Conservation (phyloP, 2,113 vertebrate species). For the Engystomops pustulosus region DNA sequence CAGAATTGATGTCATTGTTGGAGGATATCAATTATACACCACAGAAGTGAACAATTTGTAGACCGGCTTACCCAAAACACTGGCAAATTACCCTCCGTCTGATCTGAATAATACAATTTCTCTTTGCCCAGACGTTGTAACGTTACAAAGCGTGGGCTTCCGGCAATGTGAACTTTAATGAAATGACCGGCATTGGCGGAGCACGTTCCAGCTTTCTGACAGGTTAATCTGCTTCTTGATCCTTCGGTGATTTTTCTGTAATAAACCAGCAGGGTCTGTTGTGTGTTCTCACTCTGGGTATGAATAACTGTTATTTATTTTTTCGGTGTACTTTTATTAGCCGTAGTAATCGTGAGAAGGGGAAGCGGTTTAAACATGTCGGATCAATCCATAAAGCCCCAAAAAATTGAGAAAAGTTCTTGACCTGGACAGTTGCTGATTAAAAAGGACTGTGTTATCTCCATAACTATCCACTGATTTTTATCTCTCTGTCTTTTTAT, state of each 20-base stretch:
- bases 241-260: not conserved
- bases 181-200: not conserved
- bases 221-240: conserved; percentile 32
- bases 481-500: not conserved
- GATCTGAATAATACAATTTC: conserved; percentile 34
- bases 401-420: not conserved
- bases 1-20: conserved; percentile 22
- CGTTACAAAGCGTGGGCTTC: not conserved
- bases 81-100: conserved; percentile 12
- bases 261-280: not conserved
- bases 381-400: not conserved
- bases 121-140: conserved; percentile 19
- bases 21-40: conserved; percentile 50
- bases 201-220: not conserved
- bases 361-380: not conserved
- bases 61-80: conserved; percentile 13
- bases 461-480: too few species aligned
- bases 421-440: too few species aligned
- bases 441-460: too few species aligned
- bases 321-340: not conserved
- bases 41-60: conserved; percentile 34
- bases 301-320: not conserved
- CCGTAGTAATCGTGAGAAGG: not conserved
- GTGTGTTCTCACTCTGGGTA: not conserved
- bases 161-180: conserved; percentile 19